Evolutionary conservation across 2,888 invertebrate species (phyloP), one percentile per base, ranked within the genome.

Genomic region (Chymomyza procnemis): DNA sequence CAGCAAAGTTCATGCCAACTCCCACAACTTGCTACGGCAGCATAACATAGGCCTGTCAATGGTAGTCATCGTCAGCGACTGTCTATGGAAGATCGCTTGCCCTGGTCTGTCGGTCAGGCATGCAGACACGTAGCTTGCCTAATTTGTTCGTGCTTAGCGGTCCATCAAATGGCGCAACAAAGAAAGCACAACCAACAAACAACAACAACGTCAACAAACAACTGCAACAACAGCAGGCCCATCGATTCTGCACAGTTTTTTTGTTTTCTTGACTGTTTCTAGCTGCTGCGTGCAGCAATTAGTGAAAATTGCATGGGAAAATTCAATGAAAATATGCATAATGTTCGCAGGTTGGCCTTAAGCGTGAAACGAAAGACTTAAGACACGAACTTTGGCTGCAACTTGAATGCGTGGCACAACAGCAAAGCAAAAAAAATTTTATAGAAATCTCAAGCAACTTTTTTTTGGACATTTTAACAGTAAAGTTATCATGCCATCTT

Each of bases 221-320:
- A 60, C 59, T 66, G 47, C 61, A 57, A 26, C 26, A 34, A 41
- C 34, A 41, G 12, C 4, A 41, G 12, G 12, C 12, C 34, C 9
- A 12, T 41, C 34, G 34, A 41, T 41, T 41, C 34, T 41, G 34
- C 12, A 12, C 34, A 41, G 34, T 41, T 41, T 41, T 30, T 34
- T 1, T 26, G 9, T 41, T 41, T 30, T 34, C 14, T n/a, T n/a
- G n/a, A n/a, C n/a, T 57, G 26, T 48, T 52, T 21, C 19, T 50
- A 55, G 54, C 14, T 22, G 69, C 78, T 85, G 86, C 82, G 81
- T 83, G 84, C 84, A 76, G 79, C 83, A 83, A 83, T 85, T 85
- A 83, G 83, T 75, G 74, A 76, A 85, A 85, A 82, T 82, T 82
- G 84, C 82, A 79, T 82, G 82, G 82, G 82, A 82, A 81, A 80